Evolutionary conservation across 2,888 invertebrate genomes (phyloP).

Genomic region (Chorisops tibialis): DNA sequence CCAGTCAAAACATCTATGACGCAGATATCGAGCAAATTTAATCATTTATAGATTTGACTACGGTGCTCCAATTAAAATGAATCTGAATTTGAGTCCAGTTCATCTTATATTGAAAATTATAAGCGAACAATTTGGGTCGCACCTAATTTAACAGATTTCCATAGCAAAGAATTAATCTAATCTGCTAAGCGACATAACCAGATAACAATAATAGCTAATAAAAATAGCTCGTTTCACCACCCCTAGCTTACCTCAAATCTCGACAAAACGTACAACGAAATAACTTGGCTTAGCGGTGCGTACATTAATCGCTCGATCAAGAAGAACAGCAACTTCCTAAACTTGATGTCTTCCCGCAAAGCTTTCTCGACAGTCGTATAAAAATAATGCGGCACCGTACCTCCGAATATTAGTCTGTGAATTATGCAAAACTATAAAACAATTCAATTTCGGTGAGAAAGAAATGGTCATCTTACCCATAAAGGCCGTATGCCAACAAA

Average conservation of each 20-base stretch:
- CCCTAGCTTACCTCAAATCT: slow-evolving; percentile 61
- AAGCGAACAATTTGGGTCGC: too few species aligned
- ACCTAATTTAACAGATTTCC: too few species aligned
- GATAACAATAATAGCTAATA: slow-evolving; percentile 21
- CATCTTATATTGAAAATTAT: too few species aligned
- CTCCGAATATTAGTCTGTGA: slow-evolving; percentile 74
- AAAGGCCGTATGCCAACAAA: slow-evolving; percentile 68
- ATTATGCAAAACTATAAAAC: not conserved
- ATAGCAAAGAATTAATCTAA: too few species aligned
- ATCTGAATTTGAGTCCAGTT: too few species aligned
- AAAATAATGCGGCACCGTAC: slow-evolving; percentile 75
- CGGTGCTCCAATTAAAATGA: too few species aligned
- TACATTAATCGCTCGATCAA: slow-evolving; percentile 70
- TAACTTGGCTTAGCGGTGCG: slow-evolving; percentile 68
- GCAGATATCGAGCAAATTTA: too few species aligned
- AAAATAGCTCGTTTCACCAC: too few species aligned
- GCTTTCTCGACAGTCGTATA: slow-evolving; percentile 62
- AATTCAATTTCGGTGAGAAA: not conserved
- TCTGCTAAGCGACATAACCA: not conserved
- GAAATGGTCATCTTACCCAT: slow-evolving; percentile 59
- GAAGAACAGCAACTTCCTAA: slow-evolving; percentile 59
- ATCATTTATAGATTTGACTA: too few species aligned
- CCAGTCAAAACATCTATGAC: too few species aligned
- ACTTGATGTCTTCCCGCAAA: slow-evolving; percentile 59
- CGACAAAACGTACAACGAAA: slow-evolving; percentile 70